Percentiles rank a stretch among this genome's conserved stretches.
phyloP scores from a whole-genome alignment of 1,140 invertebrate species.

The Leptinotarsa undecemlineata region DNA sequence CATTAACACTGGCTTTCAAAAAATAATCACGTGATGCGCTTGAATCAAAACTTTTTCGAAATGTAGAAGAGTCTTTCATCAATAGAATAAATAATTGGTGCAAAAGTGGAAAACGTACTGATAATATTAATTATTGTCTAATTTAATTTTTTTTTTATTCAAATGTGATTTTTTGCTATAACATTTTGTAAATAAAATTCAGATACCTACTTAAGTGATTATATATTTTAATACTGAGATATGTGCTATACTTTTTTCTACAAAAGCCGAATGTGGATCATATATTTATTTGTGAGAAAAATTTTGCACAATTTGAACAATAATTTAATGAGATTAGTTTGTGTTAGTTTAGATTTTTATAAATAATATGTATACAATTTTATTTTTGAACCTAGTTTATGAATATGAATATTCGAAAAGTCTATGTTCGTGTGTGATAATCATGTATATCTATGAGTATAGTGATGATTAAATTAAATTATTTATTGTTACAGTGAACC shows the following conservation, averaged over 20 bases:
- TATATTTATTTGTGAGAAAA: not conserved
- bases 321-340: not conserved
- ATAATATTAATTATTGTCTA: not conserved
- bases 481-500: too few species aligned
- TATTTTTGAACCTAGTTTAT: not conserved
- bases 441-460: too few species aligned
- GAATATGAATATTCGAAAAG: not conserved
- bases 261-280: not conserved
- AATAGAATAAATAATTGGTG: conserved; percentile 4
- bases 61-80: conserved; percentile 3
- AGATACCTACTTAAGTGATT: not conserved
- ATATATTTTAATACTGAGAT: not conserved
- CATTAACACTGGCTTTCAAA: conserved; percentile 16
- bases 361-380: not conserved
- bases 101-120: conserved; percentile 11
- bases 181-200: conserved; percentile 12
- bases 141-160: not conserved
- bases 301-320: not conserved
- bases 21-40: conserved; percentile 21
- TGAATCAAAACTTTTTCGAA: conserved; percentile 14
- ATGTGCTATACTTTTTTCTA: conserved; percentile 3
- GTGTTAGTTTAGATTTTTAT: not conserved
- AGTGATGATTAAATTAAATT: too few species aligned
- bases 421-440: too few species aligned
- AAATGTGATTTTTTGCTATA: not conserved